Evolutionary conservation across 2,113 vertebrate genomes (phyloP).

Genomic region (Bothrops jararaca): DNA sequence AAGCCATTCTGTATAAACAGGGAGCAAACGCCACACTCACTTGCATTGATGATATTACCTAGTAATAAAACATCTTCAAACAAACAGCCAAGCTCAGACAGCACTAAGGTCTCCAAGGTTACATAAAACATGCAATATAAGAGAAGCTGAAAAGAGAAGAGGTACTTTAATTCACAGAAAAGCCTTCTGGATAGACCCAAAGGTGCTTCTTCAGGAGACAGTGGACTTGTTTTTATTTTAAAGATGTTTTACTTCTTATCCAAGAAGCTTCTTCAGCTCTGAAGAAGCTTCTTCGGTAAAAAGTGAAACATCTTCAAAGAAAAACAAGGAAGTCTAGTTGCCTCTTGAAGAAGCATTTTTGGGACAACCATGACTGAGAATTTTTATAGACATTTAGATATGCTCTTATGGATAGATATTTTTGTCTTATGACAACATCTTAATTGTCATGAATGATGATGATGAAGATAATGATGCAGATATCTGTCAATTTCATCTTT

Average conservation of each 20-base stretch:
- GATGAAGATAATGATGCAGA: constrained; percentile 43
- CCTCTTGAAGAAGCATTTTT: no score
- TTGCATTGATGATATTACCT: neutral
- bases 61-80: neutral
- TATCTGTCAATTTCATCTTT: constrained; percentile 47
- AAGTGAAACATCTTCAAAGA: no score
- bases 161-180: constrained; percentile 51
- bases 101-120: constrained; percentile 18
- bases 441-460: constrained; percentile 38
- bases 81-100: neutral
- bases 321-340: no score
- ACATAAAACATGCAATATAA: constrained; percentile 61
- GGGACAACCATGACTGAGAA: no score
- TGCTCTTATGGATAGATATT: constrained; percentile 14
- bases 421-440: constrained; percentile 43
- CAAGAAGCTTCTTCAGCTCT: no score
- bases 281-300: no score
- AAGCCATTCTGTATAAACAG: neutral
- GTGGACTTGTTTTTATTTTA: no score
- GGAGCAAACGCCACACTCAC: neutral
- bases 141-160: constrained; percentile 39
- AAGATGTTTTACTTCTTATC: no score
- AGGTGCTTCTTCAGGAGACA: no score
- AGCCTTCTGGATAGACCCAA: constrained; percentile 5
- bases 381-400: no score